phyloP scores from a whole-genome alignment of 2,797 vertebrate genomes.

The Chelmon rostratus region DNA sequence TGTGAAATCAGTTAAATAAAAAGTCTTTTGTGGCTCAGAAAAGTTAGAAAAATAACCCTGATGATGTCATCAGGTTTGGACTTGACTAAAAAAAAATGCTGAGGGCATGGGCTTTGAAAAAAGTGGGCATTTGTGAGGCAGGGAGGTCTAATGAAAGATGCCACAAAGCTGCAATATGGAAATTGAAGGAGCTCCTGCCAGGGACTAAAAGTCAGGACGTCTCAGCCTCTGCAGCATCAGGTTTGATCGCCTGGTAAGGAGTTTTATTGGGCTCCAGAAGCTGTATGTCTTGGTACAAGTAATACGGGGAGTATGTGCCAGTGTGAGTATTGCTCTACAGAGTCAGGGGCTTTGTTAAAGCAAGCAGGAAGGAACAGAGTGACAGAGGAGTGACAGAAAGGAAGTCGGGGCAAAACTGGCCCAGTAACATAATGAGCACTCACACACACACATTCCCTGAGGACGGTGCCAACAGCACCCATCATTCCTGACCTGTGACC shows the following conservation, averaged over 20 bases:
- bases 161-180: background rate
- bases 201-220: background rate
- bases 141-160: background rate
- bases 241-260: background rate
- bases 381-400: slow-evolving; percentile 48
- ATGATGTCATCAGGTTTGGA: background rate
- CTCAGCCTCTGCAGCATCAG: background rate
- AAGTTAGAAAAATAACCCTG: background rate
- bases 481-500: slow-evolving; percentile 68
- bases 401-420: slow-evolving; percentile 46
- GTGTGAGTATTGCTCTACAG: background rate
- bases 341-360: slow-evolving; percentile 12
- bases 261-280: background rate
- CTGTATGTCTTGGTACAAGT: background rate
- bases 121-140: background rate
- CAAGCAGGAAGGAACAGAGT: slow-evolving; percentile 32
- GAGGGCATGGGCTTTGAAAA: background rate
- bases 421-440: slow-evolving; percentile 53
- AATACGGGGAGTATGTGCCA: background rate
- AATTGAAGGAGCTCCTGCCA: background rate
- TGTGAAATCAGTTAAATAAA: background rate
- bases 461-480: slow-evolving; percentile 71
- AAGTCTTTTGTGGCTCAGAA: background rate
- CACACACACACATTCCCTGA: slow-evolving; percentile 58
- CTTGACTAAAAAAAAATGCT: background rate